Evolutionary conservation across 2,797 vertebrate genomes (phyloP).

Genomic region (Accipiter superciliosus): DNA sequence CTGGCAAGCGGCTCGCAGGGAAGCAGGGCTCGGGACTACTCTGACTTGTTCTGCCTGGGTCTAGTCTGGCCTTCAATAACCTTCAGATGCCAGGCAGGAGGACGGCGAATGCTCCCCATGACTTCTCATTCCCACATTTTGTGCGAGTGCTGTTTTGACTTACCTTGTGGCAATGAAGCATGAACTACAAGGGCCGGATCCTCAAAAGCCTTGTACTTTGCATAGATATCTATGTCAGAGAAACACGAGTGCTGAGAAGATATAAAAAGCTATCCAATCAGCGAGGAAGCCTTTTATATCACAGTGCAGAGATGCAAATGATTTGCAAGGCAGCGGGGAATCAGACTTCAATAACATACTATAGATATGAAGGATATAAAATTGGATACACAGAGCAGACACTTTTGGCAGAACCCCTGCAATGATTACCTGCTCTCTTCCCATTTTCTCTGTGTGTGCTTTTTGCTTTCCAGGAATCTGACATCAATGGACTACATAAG

Average conservation of each 20-base stretch:
- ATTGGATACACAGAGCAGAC: not conserved
- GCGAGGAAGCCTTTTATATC: slow-evolving; percentile 14
- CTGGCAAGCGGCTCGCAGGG: not conserved
- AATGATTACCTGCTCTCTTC: not conserved
- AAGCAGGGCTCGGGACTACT: not conserved
- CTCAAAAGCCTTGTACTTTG: slow-evolving; percentile 42
- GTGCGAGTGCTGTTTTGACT: not conserved
- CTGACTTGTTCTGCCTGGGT: not conserved
- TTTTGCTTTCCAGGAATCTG: slow-evolving; percentile 11
- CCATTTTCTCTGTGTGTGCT: not conserved
- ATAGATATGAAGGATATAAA: slow-evolving; percentile 1
- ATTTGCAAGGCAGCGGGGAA: slow-evolving; percentile 1
- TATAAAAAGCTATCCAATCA: slow-evolving; percentile 60
- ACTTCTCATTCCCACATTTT: slow-evolving; percentile 32
- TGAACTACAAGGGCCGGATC: not conserved
- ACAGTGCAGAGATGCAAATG: slow-evolving; percentile 29
- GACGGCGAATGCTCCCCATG: not conserved
- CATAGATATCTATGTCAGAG: slow-evolving; percentile 45
- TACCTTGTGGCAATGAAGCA: slow-evolving; percentile 35
- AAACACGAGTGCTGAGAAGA: not conserved
- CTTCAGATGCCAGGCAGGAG: not conserved
- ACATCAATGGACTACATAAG: not conserved
- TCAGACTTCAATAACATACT: not conserved
- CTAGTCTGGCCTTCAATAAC: not conserved
- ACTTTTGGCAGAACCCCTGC: not conserved